Conservation (phyloP, 2,797 vertebrate genomes). For the Peromyscus melanophrys region DNA sequence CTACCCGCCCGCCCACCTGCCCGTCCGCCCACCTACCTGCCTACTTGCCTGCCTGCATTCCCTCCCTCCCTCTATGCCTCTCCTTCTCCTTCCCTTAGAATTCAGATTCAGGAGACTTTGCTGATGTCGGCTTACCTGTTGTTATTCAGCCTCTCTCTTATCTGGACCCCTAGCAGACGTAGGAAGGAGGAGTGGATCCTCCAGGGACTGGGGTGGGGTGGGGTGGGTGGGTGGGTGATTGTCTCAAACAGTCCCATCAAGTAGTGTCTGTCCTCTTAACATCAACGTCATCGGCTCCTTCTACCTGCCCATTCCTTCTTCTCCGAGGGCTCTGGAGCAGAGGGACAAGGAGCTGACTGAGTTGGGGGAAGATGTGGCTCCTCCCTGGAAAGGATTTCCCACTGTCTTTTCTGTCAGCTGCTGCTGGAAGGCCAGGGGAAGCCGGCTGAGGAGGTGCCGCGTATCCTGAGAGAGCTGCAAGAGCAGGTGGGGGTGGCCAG, state of each 20-base stretch:
- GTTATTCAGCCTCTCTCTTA: not conserved
- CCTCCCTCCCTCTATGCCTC: not conserved
- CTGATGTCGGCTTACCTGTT: not conserved
- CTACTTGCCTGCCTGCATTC: not conserved
- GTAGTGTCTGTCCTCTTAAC: not conserved
- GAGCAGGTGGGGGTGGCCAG: not conserved
- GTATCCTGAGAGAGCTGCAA: conserved; percentile 62
- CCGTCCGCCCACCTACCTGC: no score
- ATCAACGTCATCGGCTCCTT: not conserved
- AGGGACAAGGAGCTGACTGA: not conserved
- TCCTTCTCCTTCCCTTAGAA: not conserved
- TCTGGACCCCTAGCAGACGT: not conserved
- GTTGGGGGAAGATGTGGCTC: not conserved
- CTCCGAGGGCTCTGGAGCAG: not conserved
- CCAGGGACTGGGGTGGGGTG: not conserved
- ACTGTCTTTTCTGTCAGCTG: conserved; percentile 72
- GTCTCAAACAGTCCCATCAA: not conserved
- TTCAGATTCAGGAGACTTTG: not conserved
- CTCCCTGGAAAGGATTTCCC: not conserved
- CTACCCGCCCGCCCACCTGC: not conserved
- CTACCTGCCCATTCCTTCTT: not conserved
- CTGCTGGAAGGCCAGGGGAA: conserved; percentile 81
- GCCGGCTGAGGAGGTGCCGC: conserved; percentile 45
- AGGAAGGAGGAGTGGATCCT: not conserved
- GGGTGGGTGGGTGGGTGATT: no score